phyloP scores from a whole-genome alignment of 2,113 vertebrate genomes.

The Coturnix japonica region DNA sequence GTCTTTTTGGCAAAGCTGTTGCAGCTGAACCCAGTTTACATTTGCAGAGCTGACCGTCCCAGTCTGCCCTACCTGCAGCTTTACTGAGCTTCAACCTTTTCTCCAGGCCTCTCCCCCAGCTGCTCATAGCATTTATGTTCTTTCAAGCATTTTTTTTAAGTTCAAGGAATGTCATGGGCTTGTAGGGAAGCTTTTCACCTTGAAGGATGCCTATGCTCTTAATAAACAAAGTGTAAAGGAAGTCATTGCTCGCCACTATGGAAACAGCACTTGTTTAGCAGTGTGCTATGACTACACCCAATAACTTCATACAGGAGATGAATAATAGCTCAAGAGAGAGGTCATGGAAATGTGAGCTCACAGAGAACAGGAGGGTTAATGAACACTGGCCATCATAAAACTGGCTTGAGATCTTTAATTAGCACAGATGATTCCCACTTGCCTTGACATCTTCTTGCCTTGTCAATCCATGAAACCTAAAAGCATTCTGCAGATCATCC shows the following conservation, averaged over 20 bases:
- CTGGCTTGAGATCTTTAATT: not conserved
- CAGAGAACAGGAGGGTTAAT: not conserved
- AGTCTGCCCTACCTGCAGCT: not conserved
- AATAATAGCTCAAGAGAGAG: not conserved
- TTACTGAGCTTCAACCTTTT: not conserved
- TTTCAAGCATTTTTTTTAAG: not conserved
- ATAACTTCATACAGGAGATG: not conserved
- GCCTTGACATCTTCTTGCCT: not conserved
- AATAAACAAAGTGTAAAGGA: not conserved
- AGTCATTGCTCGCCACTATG: not conserved
- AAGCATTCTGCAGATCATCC: not conserved
- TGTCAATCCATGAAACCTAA: not conserved
- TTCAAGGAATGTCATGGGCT: not conserved
- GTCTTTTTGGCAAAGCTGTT: conserved; percentile 13
- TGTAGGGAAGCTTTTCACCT: not conserved
- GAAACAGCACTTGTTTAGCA: not conserved
- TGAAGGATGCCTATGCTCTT: not conserved
- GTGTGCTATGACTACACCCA: not conserved
- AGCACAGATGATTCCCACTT: not conserved
- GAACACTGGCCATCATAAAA: not conserved
- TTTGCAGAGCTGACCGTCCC: conserved; percentile 47
- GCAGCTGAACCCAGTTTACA: conserved; percentile 3
- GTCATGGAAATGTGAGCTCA: not conserved
- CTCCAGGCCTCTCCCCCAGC: not conserved
- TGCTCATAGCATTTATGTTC: not conserved